Base-by-base conservation (phyloP, 2,113 vertebrate species). In the Ceyx cyanopectus region DNA sequence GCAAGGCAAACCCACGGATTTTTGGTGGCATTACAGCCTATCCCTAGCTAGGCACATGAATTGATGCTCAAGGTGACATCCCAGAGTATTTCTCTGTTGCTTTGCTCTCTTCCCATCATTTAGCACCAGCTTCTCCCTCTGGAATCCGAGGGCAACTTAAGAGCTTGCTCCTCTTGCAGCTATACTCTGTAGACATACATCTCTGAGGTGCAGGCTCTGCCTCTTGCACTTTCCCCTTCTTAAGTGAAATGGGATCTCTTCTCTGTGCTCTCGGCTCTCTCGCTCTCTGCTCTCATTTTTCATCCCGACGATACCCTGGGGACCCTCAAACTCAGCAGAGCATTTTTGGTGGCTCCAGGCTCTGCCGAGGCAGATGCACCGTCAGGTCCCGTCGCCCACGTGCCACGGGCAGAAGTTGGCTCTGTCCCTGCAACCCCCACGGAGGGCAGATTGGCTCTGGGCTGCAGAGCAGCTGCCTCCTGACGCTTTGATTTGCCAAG, bases 391-490 rank as follows among this genome's bases (percentile, higher is more conserved):
- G 1, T 77, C 81, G 89, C 67, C 73, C 40, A 1, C 3, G 5
- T 62, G 75, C 81, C 75, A 46, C 40, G 24, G 88, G 65, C 6
- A 2, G 61, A 26, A 5, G 21, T 45, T 19, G 78, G 24, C 85
- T 91, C 85, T 82, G 26, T 87, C 85, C 54, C 45, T 17, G 70
- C 69, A 23, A 58, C 54, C 90, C 56, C 14, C 7, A 5, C 10
- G 73, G 10, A 3, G 0, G 0, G 78, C 81, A 85, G 22, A 34
- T 4, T 2, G 29, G 70, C 78, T 68, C 58, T 16, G 30, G 30
- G 69, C 77, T 57, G 58, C 19, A 21, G 43, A 87, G 72, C 91
- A 94, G 94, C 85, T 94, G 88, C 86, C 86, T 73, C 27, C 72
- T 12, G 76, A 18, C 4, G 5, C 4, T 48, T 57, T 1, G 17